These are phyloP conservation scores for Elaeidobius kamerunicus DNA, from an alignment of 2,888 invertebrate species.

Conservation along the genomic window DNA sequence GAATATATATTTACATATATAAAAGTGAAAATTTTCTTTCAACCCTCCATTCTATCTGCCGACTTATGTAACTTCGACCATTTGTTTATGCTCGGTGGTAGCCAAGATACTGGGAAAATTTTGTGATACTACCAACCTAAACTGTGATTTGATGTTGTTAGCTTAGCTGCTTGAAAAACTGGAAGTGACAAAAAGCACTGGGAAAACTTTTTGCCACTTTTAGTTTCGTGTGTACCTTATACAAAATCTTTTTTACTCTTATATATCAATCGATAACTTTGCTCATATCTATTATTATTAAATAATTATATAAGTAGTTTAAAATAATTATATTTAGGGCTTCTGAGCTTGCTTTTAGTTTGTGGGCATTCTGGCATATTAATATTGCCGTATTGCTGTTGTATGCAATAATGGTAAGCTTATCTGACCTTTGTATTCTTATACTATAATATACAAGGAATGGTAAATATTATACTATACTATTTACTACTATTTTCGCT, in stretches of 20 bases:
- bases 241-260: constrained; percentile 29
- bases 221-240: constrained; percentile 34
- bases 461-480: constrained; percentile 13
- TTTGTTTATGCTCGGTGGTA: constrained; percentile 48
- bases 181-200: constrained; percentile 46
- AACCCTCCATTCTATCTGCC: constrained; percentile 30
- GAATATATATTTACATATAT: constrained; percentile 24
- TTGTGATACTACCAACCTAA: constrained; percentile 50
- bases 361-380: constrained; percentile 7
- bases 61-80: constrained; percentile 36
- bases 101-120: constrained; percentile 51
- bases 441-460: constrained; percentile 38
- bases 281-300: constrained; percentile 22
- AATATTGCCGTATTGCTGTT: too few species aligned
- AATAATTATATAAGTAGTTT: constrained; percentile 7
- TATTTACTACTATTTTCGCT: constrained; percentile 47
- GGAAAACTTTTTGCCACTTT: constrained; percentile 48
- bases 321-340: constrained; percentile 15
- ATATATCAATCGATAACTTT: constrained; percentile 16
- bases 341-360: constrained; percentile 14
- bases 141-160: constrained; percentile 48
- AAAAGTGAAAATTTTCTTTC: constrained; percentile 22
- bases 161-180: constrained; percentile 36
- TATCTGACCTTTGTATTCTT: constrained; percentile 50
- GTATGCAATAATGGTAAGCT: constrained; percentile 39